phyloP scores from a whole-genome alignment of 2,797 vertebrate species.

The Pantherophis vulpinus region DNA sequence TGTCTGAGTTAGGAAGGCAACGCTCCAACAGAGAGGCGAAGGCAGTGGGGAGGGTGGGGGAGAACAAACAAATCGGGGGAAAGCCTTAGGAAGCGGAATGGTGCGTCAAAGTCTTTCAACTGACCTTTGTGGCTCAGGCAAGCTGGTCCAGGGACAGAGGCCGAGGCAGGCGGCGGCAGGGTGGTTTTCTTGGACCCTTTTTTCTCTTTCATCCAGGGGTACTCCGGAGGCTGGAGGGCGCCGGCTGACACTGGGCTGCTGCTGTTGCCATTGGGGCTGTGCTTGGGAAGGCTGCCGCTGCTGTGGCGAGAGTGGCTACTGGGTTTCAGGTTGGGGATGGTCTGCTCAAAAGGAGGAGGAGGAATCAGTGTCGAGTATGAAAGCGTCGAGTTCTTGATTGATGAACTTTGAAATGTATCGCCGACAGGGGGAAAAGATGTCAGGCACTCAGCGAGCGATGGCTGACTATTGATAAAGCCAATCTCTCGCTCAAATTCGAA shows the following conservation, averaged over 20 bases:
- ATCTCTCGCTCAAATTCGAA: slow-evolving; percentile 99
- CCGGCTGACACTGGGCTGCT: slow-evolving; percentile 83
- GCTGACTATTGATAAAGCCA: slow-evolving; percentile 99
- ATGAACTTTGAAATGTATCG: slow-evolving; percentile 99
- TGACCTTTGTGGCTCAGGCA: slow-evolving; percentile 95
- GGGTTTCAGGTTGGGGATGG: slow-evolving; percentile 90
- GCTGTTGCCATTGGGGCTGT: slow-evolving; percentile 81
- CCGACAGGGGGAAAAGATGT: slow-evolving; percentile 98
- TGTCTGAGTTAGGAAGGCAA: slow-evolving; percentile 46
- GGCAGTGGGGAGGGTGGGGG: too few relatives aligned
- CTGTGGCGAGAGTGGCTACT: slow-evolving; percentile 90
- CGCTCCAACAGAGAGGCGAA: slow-evolving; percentile 29
- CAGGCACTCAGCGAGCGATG: slow-evolving; percentile 99
- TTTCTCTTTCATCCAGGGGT: slow-evolving; percentile 99
- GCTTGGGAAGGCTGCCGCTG: slow-evolving; percentile 82
- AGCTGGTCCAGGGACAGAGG: slow-evolving; percentile 79
- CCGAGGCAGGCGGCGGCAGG: slow-evolving; percentile 75
- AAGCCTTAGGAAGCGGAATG: slow-evolving; percentile 19
- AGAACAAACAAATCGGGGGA: background rate
- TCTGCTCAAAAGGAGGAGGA: slow-evolving; percentile 94
- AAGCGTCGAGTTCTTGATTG: slow-evolving; percentile 99
- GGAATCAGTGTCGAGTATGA: slow-evolving; percentile 96
- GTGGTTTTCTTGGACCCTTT: slow-evolving; percentile 88
- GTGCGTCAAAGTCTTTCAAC: slow-evolving; percentile 67
- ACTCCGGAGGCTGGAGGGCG: slow-evolving; percentile 84